Evolutionary conservation across 2,113 vertebrate species (phyloP).

Genomic region (Podiceps cristatus): DNA sequence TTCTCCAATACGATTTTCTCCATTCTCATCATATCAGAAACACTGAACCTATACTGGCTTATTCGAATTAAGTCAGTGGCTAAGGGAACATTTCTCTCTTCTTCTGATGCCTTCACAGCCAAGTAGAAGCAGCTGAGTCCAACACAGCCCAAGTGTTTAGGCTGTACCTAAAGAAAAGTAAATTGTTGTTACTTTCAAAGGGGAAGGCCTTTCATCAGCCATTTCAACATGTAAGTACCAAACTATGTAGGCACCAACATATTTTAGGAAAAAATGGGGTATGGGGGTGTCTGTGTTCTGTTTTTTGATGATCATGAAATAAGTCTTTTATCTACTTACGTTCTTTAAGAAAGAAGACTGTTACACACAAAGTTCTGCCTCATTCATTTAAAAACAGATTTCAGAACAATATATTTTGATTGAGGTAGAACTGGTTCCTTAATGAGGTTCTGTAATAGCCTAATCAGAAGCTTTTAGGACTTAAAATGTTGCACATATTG

Average conservation of each 20-base stretch:
- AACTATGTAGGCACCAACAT: neutral
- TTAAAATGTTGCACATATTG: neutral
- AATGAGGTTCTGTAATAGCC: neutral
- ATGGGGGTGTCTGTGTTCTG: neutral
- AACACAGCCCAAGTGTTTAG: slow-evolving; percentile 95
- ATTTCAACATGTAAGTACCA: neutral
- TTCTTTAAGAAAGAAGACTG: neutral
- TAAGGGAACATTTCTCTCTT: slow-evolving; percentile 90
- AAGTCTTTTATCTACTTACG: neutral
- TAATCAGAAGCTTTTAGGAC: neutral
- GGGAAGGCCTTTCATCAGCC: neutral
- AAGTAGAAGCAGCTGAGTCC: slow-evolving; percentile 96
- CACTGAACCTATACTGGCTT: slow-evolving; percentile 93
- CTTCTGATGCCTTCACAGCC: slow-evolving; percentile 89
- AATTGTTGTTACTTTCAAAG: neutral
- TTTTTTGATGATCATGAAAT: neutral
- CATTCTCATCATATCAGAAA: slow-evolving; percentile 97
- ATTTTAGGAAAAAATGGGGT: neutral
- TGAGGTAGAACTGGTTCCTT: neutral
- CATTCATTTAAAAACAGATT: neutral
- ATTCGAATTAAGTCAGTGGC: slow-evolving; percentile 93
- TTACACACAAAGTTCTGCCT: neutral
- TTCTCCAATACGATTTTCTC: slow-evolving; percentile 97
- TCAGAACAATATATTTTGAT: neutral
- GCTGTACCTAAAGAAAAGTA: slow-evolving; percentile 84